These are phyloP conservation scores for Epinotia bilunana DNA, from an alignment of 2,888 invertebrate genomes.

Conservation along the genomic window DNA sequence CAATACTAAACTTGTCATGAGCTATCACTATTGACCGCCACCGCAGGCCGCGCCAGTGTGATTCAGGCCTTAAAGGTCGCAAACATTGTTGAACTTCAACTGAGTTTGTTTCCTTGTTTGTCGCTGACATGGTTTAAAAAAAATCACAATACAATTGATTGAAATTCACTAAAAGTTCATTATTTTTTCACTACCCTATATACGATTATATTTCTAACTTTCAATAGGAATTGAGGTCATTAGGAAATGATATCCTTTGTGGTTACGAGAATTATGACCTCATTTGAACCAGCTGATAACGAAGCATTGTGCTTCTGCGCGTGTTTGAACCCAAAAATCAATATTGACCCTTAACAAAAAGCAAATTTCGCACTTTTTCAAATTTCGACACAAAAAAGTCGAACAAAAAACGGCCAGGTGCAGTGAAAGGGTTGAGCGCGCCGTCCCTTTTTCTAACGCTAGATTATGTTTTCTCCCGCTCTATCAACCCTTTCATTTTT, in stretches of 20 bases:
- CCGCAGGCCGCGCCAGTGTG: no score
- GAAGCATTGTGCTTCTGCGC: slow-evolving; percentile 66
- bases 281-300: slow-evolving; percentile 74
- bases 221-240: slow-evolving; percentile 43
- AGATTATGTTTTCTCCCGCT: slow-evolving; percentile 58
- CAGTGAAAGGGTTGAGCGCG: slow-evolving; percentile 74
- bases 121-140: background rate
- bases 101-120: background rate
- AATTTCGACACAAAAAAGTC: slow-evolving; percentile 72
- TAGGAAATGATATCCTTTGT: slow-evolving; percentile 37
- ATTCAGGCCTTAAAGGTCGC: background rate
- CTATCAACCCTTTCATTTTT: slow-evolving; percentile 78
- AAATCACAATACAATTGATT: slow-evolving; percentile 9
- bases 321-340: slow-evolving; percentile 73
- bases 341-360: slow-evolving; percentile 78
- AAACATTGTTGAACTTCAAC: background rate
- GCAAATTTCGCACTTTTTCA: slow-evolving; percentile 80
- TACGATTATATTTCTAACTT: slow-evolving; percentile 25
- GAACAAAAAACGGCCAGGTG: slow-evolving; percentile 77
- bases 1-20: no score
- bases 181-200: background rate
- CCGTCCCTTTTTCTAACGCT: slow-evolving; percentile 56
- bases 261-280: slow-evolving; percentile 68
- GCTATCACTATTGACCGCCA: no score
- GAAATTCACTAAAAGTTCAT: slow-evolving; percentile 1